A percentile compares a stretch with the other conserved stretches of the same genome.
Conservation (phyloP, 2,113 vertebrate species). For the Podarcis cretensis region DNA sequence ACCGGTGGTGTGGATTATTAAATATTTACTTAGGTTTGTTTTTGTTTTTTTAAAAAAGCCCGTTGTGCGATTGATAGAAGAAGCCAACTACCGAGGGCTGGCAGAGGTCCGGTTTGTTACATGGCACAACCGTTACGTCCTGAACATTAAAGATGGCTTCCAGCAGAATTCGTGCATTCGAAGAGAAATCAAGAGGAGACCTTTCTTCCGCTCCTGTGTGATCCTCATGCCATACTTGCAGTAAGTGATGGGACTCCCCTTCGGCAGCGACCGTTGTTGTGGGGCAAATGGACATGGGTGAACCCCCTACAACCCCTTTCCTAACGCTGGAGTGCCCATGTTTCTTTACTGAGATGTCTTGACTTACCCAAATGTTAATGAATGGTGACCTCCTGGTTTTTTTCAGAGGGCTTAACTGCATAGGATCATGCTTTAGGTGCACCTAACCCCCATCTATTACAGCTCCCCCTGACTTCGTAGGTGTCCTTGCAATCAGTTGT, state of each 20-base stretch:
- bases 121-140: conserved; percentile 95
- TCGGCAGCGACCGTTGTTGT: no score
- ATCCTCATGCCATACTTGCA: conserved; percentile 90
- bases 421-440: not conserved
- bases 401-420: not conserved
- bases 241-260: conserved; percentile 76
- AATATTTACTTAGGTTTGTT: no score
- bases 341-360: not conserved
- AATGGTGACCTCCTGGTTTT: not conserved
- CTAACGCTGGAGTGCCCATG: not conserved
- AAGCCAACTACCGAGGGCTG: conserved; percentile 89
- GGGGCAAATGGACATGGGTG: not conserved
- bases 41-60: conserved; percentile 68
- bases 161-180: conserved; percentile 94
- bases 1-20: not conserved
- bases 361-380: not conserved
- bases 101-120: conserved; percentile 97
- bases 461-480: not conserved
- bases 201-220: conserved; percentile 90
- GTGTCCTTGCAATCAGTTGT: not conserved
- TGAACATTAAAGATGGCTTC: conserved; percentile 93
- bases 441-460: not conserved
- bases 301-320: no score
- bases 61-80: conserved; percentile 93
- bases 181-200: conserved; percentile 93